These are phyloP conservation scores for Cataglyphis livida DNA, from an alignment of 2,888 invertebrate species.

Conservation along the genomic window DNA sequence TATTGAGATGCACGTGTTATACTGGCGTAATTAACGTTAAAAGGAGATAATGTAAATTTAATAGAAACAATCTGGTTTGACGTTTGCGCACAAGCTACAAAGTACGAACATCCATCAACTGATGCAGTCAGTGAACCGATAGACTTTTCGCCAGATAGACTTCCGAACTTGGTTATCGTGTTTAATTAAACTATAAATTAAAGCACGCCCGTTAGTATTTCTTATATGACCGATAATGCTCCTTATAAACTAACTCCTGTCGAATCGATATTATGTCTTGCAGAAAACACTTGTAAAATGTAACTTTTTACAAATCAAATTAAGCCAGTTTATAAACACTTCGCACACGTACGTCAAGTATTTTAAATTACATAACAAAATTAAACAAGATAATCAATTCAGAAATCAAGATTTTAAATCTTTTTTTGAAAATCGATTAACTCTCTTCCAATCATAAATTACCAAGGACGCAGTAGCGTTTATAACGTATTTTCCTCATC, in stretches of 20 bases:
- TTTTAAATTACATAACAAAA: slow-evolving; percentile 12
- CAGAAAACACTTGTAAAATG: not conserved
- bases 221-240: slow-evolving; percentile 45
- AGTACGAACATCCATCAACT: slow-evolving; percentile 46
- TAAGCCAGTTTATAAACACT: not conserved
- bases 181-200: slow-evolving; percentile 57
- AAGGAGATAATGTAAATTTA: slow-evolving; percentile 47
- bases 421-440: not conserved
- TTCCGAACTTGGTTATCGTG: slow-evolving; percentile 49
- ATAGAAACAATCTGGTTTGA: slow-evolving; percentile 40
- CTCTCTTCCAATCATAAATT: not conserved
- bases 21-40: slow-evolving; percentile 23
- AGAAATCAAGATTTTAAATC: not conserved
- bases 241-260: slow-evolving; percentile 30
- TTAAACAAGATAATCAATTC: not conserved
- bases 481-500: not conserved
- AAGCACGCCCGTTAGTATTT: slow-evolving; percentile 44
- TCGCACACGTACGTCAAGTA: not conserved
- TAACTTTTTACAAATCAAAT: slow-evolving; percentile 2
- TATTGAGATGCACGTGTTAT: slow-evolving; percentile 27
- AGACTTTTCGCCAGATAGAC: slow-evolving; percentile 38
- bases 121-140: slow-evolving; percentile 27
- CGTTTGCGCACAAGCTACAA: slow-evolving; percentile 32
- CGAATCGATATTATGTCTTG: slow-evolving; percentile 41
- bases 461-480: not conserved